Conservation (phyloP, 2,888 invertebrate genomes). For the Archips crataeganus region DNA sequence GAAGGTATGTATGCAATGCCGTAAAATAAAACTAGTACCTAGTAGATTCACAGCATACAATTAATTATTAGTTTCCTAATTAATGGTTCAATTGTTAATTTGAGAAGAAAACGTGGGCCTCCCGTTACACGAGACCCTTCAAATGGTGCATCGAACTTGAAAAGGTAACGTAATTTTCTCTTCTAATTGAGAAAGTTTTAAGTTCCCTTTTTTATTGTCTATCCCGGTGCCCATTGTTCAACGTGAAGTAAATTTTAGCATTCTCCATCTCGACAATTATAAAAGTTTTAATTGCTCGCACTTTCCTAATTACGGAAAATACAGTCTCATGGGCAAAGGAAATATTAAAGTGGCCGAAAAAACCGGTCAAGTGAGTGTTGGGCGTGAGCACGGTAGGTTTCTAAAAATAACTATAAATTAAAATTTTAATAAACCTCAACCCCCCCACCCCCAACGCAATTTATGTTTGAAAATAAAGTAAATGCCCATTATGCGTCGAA, state of each 20-base stretch:
- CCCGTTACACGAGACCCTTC: conserved; percentile 42
- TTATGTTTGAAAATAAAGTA: too few relatives aligned
- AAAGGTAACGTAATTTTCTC: conserved; percentile 63
- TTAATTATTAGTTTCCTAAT: too few relatives aligned
- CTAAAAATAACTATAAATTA: not conserved
- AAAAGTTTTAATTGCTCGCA: conserved; percentile 84
- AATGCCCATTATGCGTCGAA: too few relatives aligned
- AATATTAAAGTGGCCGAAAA: conserved; percentile 57
- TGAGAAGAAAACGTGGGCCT: not conserved
- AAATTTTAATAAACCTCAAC: too few relatives aligned
- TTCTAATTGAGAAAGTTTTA: conserved; percentile 80
- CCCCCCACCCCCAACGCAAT: too few relatives aligned
- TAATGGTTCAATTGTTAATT: not conserved
- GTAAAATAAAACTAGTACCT: too few relatives aligned
- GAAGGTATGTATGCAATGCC: too few relatives aligned
- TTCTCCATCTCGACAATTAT: conserved; percentile 80
- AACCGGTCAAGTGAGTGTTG: conserved; percentile 18
- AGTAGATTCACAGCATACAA: too few relatives aligned
- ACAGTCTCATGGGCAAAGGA: conserved; percentile 74
- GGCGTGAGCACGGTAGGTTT: not conserved
- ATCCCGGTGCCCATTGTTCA: conserved; percentile 78
- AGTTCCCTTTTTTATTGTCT: conserved; percentile 79
- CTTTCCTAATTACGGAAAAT: conserved; percentile 84
- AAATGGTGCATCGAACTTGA: conserved; percentile 63
- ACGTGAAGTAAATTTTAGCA: conserved; percentile 77